A percentile compares a stretch with the other conserved stretches of the same genome.
These are phyloP conservation scores for Criorhina ranunculi DNA, from an alignment of 2,888 invertebrate genomes.

Conservation along the genomic window DNA sequence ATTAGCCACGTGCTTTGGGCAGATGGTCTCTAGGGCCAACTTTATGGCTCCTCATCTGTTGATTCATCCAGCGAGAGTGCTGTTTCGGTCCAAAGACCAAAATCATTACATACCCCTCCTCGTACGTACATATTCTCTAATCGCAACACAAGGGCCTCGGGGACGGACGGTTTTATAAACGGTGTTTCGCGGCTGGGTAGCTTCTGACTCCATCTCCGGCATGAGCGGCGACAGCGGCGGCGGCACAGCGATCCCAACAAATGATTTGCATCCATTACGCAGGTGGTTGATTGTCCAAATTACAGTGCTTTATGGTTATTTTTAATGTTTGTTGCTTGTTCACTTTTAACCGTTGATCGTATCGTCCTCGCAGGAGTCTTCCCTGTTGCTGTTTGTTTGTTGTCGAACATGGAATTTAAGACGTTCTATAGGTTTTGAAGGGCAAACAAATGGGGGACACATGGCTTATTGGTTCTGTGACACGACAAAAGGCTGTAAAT, in stretches of 20 bases:
- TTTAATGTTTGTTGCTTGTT: constrained; percentile 65
- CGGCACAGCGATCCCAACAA: constrained; percentile 43
- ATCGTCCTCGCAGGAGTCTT: constrained; percentile 12
- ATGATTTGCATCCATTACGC: constrained; percentile 73
- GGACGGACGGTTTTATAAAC: constrained; percentile 62
- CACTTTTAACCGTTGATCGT: constrained; percentile 46
- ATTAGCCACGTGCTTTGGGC: constrained; percentile 6
- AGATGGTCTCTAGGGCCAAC: constrained; percentile 12
- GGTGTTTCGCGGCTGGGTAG: constrained; percentile 41
- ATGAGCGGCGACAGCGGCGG: too few species aligned
- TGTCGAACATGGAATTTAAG: too few species aligned
- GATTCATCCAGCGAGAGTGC: constrained; percentile 52
- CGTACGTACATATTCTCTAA: constrained; percentile 62
- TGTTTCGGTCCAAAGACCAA: constrained; percentile 54
- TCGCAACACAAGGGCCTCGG: constrained; percentile 69
- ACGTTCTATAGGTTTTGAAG: too few species aligned
- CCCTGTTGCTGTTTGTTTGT: too few species aligned
- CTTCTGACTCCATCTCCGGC: constrained; percentile 45
- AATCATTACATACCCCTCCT: constrained; percentile 55
- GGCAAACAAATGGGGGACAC: too few species aligned
- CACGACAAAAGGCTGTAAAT: too few species aligned
- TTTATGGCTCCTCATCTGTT: constrained; percentile 69
- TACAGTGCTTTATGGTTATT: constrained; percentile 72
- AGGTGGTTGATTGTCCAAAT: constrained; percentile 74
- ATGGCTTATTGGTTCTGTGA: too few species aligned